Base-by-base conservation (phyloP, 1,140 invertebrate genomes). In the Drosophila tropicalis region DNA sequence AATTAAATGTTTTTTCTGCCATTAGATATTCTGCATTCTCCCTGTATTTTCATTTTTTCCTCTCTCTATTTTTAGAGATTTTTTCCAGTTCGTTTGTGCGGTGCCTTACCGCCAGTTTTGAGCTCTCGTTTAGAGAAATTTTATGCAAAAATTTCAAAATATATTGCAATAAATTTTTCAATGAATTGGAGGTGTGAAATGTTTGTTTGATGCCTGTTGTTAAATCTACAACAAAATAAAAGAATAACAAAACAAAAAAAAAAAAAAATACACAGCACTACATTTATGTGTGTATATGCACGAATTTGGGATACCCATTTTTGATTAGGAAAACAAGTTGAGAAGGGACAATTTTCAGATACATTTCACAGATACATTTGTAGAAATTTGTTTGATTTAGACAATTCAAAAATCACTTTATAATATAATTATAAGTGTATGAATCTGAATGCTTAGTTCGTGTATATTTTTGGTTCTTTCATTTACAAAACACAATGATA, bases 151-250 rank as follows among this genome's bases (percentile, higher is more conserved):
- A 70, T 40, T 55, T 51, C 3, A 67, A 57, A 47, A 65, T 79
- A 82, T 79, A 79, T 84, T 70, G 65, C 67, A 78, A 79, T 76
- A 79, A 70, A 76, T 69, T 71, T 65, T 66, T 70, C 76, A 67
- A 80, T 87, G 66, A 74, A 70, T 79, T 41, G 32, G 62, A 77
- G 83, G 83, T 83, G 83, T 89, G 79, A 86, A 86, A 71, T 87
- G 67, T 79, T 79, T 79, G 67, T 51, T 22, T 79, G 44, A 54
- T 76, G 64, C 29, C 29, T 58, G 62, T 55, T 58, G 62, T 55
- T 63, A 51, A 67, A 67, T 19, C 32, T 61, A n/a, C 34, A 54
- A 51, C n/a, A 64, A 44, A 44, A 15, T 15, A n/a, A 44, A 44
- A 19, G 7, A 9, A 13, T 12, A 39, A n/a, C n/a, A n/a, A n/a